Evolutionary conservation across 2,888 invertebrate species (phyloP), one percentile per base, ranked within the genome.

Genomic region (Thecocarcelia acutangulata): DNA sequence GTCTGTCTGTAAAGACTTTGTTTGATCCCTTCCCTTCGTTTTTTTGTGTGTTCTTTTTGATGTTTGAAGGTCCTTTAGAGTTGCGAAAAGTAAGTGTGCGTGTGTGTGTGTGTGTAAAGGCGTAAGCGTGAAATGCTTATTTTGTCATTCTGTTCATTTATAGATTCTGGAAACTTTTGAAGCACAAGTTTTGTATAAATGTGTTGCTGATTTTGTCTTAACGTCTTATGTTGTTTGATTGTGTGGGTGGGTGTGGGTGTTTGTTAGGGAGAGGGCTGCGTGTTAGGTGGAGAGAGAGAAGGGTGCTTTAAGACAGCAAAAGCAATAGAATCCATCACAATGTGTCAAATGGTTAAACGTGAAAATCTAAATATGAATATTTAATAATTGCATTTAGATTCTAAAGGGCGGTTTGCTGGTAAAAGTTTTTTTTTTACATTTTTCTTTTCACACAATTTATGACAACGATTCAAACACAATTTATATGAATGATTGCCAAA

Each of bases 331-430:
- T 81, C 77, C 63, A 77, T 77, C 81, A 81, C 73, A 77, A 69
- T 74, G 68, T 77, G 81, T 81, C 81, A 77, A 81, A 77, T 77
- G 61, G 76, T 68, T 73, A 69, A 77, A 77, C 77, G 76, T 81
- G 68, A 69, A 74, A 64, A 73, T 72, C 76, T 72, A 77, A 81
- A 68, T 77, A 73, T 81, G 63, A 81, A 77, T 81, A 74, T 77
- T 81, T 81, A 73, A 77, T 77, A 73, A 68, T 64, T 69, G 63
- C 69, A 81, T 77, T 81, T 69, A 74, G 73, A 63, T 48, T 73
- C 69, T 50, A 68, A 76, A 73, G 56, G 76, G n/a, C 61, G 72
- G 66, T 66, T 56, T 70, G 66, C 28, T 70, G 54, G 50, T 12
- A n/a, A n/a, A n/a, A n/a, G 17, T 21, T 52, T 48, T 48, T 44